Percentiles rank a stretch among this genome's conserved stretches.
phyloP scores from a whole-genome alignment of 2,113 vertebrate species.

The Apodemus speciosus region DNA sequence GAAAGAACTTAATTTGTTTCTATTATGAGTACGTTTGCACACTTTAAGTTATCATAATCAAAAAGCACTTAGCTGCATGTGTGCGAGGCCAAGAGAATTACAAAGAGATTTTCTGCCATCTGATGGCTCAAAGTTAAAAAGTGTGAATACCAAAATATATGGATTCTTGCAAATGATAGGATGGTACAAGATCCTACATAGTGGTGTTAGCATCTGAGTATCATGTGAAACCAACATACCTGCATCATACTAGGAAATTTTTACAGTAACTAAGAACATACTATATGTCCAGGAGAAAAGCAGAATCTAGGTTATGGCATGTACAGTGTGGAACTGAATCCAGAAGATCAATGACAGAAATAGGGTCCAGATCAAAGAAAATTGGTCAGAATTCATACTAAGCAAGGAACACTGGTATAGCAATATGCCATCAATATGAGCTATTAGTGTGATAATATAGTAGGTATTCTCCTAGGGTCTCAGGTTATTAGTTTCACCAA shows the following conservation, averaged over 20 bases:
- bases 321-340: background rate
- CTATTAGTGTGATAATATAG: background rate
- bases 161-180: background rate
- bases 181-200: background rate
- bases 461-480: background rate
- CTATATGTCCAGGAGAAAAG: background rate
- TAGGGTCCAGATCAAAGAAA: background rate
- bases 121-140: conserved; percentile 40
- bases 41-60: conserved; percentile 69
- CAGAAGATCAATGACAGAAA: background rate
- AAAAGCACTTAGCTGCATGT: conserved; percentile 61
- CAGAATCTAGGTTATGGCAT: background rate
- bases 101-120: conserved; percentile 48
- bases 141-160: conserved; percentile 25
- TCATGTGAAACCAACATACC: background rate
- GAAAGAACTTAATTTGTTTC: conserved; percentile 70
- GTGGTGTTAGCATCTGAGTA: background rate
- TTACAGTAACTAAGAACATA: background rate
- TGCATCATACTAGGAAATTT: background rate
- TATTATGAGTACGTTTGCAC: conserved; percentile 63
- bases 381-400: background rate
- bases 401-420: background rate
- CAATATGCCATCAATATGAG: background rate
- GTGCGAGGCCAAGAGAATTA: conserved; percentile 58
- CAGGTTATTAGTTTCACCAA: background rate